Percentiles rank a stretch among this genome's conserved stretches.
These are phyloP conservation scores for Paradisaea rubra DNA, from an alignment of 2,113 vertebrate species.

Conservation along the genomic window DNA sequence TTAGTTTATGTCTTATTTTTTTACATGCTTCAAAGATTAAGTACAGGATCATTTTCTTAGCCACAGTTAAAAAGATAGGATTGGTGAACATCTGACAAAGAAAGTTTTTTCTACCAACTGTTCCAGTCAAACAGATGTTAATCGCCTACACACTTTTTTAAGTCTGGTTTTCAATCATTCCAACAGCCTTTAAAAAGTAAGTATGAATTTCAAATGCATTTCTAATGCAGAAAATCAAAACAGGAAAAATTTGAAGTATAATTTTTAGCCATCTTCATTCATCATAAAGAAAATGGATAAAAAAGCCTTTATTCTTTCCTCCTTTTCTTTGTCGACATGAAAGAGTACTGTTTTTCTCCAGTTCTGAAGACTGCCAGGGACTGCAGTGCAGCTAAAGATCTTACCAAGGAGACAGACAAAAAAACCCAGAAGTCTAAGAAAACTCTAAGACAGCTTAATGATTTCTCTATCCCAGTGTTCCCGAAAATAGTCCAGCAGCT, in stretches of 20 bases:
- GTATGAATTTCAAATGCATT: background rate
- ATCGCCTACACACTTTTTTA: background rate
- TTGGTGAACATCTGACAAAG: background rate
- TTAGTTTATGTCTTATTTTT: background rate
- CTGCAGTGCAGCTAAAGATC: background rate
- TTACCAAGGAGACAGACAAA: background rate
- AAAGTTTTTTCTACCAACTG: background rate
- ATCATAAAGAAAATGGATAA: background rate
- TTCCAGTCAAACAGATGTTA: slow-evolving; percentile 30
- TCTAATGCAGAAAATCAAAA: slow-evolving; percentile 6
- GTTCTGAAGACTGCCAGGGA: background rate
- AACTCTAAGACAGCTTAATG: background rate
- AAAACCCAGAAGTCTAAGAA: background rate
- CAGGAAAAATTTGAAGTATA: background rate
- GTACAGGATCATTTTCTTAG: background rate
- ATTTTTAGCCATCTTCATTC: background rate
- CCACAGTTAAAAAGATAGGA: background rate
- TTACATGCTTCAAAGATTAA: background rate
- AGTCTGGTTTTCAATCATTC: background rate
- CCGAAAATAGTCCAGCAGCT: background rate
- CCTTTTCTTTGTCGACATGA: background rate
- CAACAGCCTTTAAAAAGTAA: background rate
- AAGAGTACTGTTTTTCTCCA: background rate
- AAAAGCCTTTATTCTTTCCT: background rate
- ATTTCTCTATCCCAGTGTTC: background rate